phyloP scores from a whole-genome alignment of 1,140 invertebrate species.

The Drosophila seguyi region DNA sequence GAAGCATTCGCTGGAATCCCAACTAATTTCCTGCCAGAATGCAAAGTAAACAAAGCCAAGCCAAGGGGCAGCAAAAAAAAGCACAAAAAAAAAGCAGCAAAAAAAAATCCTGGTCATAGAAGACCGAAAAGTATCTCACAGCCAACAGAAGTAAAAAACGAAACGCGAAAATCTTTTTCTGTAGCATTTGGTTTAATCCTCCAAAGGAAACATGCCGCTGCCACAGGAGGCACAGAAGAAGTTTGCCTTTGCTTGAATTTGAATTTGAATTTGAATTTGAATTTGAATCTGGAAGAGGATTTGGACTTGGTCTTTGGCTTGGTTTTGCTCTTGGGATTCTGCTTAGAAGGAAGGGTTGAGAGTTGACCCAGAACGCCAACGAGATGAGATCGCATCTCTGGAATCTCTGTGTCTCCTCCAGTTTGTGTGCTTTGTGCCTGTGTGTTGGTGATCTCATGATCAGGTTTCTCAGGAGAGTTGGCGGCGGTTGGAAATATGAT shows the following conservation, averaged over 20 bases:
- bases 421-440: neutral
- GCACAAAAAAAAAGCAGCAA: neutral
- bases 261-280: slow-evolving; percentile 9
- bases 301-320: slow-evolving; percentile 1
- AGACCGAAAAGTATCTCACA: slow-evolving; percentile 52
- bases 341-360: slow-evolving; percentile 65
- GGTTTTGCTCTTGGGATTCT: slow-evolving; percentile 13
- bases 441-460: slow-evolving; percentile 48
- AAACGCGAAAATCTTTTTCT: slow-evolving; percentile 64
- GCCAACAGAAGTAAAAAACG: slow-evolving; percentile 9
- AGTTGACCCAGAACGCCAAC: slow-evolving; percentile 36
- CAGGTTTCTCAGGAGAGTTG: slow-evolving; percentile 65
- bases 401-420: slow-evolving; percentile 19
- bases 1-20: slow-evolving; percentile 17
- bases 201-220: slow-evolving; percentile 77
- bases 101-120: slow-evolving; percentile 17
- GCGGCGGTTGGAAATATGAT: slow-evolving; percentile 57
- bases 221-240: slow-evolving; percentile 44
- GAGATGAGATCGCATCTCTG: slow-evolving; percentile 37
- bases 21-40: slow-evolving; percentile 50
- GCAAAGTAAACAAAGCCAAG: slow-evolving; percentile 31
- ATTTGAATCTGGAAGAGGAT: slow-evolving; percentile 3
- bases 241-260: slow-evolving; percentile 11
- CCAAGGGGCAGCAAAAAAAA: slow-evolving; percentile 1
- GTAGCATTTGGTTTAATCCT: slow-evolving; percentile 77